Conservation (phyloP, 2,888 invertebrate species). For the Meloe dianella region DNA sequence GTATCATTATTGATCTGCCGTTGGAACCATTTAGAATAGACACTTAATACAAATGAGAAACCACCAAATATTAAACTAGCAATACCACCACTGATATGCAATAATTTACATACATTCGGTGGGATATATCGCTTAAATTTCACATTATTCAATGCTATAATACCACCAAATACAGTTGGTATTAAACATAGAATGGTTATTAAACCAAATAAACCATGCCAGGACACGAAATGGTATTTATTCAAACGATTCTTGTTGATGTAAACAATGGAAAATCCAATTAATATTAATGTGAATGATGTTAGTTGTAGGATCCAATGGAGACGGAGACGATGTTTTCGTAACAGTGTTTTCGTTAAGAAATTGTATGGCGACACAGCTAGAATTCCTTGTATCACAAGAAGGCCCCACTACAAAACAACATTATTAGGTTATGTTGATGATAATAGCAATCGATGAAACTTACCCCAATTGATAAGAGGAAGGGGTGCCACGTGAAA, state of each 20-base stretch:
- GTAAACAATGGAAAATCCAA: conserved; percentile 49
- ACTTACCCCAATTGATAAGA: conserved; percentile 47
- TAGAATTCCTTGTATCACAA: conserved; percentile 54
- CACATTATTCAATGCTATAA: conserved; percentile 48
- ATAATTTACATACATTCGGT: conserved; percentile 43
- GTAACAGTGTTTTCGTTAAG: conserved; percentile 37
- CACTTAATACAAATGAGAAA: conserved; percentile 42
- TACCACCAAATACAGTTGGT: conserved; percentile 48
- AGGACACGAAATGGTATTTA: conserved; percentile 52
- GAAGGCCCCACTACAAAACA: conserved; percentile 52
- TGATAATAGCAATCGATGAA: not conserved
- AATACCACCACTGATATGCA: conserved; percentile 43
- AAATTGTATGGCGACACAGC: conserved; percentile 51
- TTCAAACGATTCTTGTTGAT: conserved; percentile 48
- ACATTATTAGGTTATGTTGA: conserved; percentile 14
- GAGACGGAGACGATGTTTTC: conserved; percentile 41
- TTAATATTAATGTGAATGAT: conserved; percentile 42
- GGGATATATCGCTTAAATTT: conserved; percentile 41
- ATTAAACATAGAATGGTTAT: conserved; percentile 45
- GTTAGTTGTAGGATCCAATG: conserved; percentile 51
- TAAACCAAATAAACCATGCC: conserved; percentile 54
- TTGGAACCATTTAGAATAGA: conserved; percentile 47
- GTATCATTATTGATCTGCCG: conserved; percentile 33
- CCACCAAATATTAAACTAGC: conserved; percentile 44
- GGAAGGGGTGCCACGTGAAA: conserved; percentile 48